phyloP scores from a whole-genome alignment of 2,888 invertebrate species.

The Elmis aenea region DNA sequence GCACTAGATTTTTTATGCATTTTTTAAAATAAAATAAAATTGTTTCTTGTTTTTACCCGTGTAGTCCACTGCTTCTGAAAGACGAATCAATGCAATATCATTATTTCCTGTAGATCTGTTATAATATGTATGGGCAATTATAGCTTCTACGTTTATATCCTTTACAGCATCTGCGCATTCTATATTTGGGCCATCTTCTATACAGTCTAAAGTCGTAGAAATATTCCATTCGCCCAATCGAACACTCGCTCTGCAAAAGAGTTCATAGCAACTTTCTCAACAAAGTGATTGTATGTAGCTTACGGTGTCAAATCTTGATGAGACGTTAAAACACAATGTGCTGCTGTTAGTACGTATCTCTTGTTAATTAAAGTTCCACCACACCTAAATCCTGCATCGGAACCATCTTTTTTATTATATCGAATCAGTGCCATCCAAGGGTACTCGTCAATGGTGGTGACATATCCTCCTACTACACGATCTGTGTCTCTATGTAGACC shows the following conservation, averaged over 20 bases:
- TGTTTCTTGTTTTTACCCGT: too few species aligned
- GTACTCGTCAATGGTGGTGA: conserved; percentile 42
- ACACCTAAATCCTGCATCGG: conserved; percentile 30
- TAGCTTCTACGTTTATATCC: neutral
- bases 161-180: neutral
- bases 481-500: conserved; percentile 5
- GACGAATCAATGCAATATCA: too few species aligned
- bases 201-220: neutral
- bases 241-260: neutral
- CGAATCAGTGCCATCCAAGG: conserved; percentile 47
- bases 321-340: conserved; percentile 40
- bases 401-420: conserved; percentile 31
- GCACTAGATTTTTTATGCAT: too few species aligned
- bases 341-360: conserved; percentile 46
- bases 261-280: too few species aligned
- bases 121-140: neutral
- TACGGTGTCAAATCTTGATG: neutral
- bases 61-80: too few species aligned
- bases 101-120: too few species aligned
- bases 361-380: conserved; percentile 47
- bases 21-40: too few species aligned
- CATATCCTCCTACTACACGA: conserved; percentile 27
- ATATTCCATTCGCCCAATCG: neutral
- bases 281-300: neutral
- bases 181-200: too few species aligned